phyloP scores from a whole-genome alignment of 2,797 vertebrate genomes.

The Sebastiscus albofasciatus region DNA sequence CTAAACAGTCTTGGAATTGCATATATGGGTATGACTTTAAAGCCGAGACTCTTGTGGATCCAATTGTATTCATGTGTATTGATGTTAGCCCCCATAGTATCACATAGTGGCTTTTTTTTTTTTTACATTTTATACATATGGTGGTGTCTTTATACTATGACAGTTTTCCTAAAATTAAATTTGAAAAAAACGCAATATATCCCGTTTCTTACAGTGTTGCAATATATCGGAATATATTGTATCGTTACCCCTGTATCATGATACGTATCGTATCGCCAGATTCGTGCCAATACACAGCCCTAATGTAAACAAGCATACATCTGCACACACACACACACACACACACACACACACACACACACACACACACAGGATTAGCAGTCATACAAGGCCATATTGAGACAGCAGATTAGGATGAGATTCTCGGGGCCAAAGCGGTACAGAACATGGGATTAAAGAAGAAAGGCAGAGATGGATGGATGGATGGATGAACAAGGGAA shows the following conservation, averaged over 20 bases:
- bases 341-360: background rate
- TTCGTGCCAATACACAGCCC: too few relatives aligned
- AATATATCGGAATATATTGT: too few relatives aligned
- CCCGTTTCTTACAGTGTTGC: background rate
- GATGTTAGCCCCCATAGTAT: too few relatives aligned
- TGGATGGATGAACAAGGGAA: constrained; percentile 45
- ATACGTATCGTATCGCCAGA: too few relatives aligned
- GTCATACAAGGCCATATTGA: constrained; percentile 66
- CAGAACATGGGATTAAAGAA: constrained; percentile 75
- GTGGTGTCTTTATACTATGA: too few relatives aligned
- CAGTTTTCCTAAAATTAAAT: too few relatives aligned
- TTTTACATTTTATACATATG: too few relatives aligned
- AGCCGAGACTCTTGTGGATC: background rate
- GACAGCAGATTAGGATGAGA: constrained; percentile 73
- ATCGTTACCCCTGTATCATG: too few relatives aligned
- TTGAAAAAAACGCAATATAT: too few relatives aligned
- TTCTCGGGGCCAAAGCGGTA: constrained; percentile 57
- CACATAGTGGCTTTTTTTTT: too few relatives aligned
- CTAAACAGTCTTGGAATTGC: constrained; percentile 5
- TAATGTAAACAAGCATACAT: background rate
- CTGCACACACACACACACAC: background rate
- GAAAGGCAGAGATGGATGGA: constrained; percentile 51
- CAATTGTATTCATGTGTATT: too few relatives aligned
- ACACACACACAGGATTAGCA: constrained; percentile 58
- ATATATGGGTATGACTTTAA: background rate